Percentiles rank a stretch among this genome's conserved stretches.
phyloP scores from a whole-genome alignment of 2,797 vertebrate species.

The Melanotaenia pygmaea region DNA sequence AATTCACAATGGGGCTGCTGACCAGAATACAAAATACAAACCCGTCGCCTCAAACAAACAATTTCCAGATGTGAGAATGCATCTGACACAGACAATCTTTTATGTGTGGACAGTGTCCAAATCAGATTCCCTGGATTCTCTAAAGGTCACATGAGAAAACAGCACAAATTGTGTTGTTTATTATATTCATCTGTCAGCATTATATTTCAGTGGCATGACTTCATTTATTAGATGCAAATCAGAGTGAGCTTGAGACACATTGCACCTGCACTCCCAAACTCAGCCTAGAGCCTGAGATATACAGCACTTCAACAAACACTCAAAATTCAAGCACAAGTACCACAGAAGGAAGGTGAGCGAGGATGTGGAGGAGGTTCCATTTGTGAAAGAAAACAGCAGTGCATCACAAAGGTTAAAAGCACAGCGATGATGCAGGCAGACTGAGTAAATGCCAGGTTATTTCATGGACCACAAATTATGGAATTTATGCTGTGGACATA shows the following conservation, averaged over 20 bases:
- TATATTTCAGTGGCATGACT: background rate
- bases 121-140: background rate
- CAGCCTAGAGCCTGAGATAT: background rate
- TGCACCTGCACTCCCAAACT: background rate
- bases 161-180: background rate
- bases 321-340: conserved; percentile 1
- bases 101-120: background rate
- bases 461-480: background rate
- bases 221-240: background rate
- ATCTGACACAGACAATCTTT: too few relatives aligned
- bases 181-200: background rate
- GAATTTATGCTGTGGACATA: background rate
- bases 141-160: background rate
- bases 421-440: background rate
- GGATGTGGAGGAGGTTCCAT: conserved; percentile 2
- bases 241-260: conserved; percentile 1
- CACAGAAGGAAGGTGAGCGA: background rate
- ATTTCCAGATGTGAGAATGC: background rate
- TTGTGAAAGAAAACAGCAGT: background rate
- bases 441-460: background rate
- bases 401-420: background rate
- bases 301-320: background rate
- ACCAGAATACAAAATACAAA: background rate
- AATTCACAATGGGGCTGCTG: background rate
- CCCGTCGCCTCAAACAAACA: background rate